Base-by-base conservation (phyloP, 2,113 vertebrate species). In the Cynocephalus volans region DNA sequence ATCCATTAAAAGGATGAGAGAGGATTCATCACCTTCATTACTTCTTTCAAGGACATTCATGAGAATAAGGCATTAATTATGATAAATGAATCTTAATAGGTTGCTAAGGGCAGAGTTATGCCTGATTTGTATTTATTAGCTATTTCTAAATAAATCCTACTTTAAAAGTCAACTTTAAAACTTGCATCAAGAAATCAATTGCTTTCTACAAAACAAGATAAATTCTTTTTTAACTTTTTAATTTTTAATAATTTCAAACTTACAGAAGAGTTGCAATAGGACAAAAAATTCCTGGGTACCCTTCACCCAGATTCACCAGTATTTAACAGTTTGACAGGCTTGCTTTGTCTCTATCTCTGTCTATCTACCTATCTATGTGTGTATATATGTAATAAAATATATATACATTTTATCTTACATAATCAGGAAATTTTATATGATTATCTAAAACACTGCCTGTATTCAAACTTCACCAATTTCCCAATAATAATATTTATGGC, bases 121-220 rank as follows among this genome's bases (percentile, higher is more conserved):
- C 15, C 31, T 76, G 24, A 95, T 62, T 85, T 64, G 70, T 36
- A 21, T 11, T 64, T 85, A 64, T 26, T 56, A 84, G 19, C 31
- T 17, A 95, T 95, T 84, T 85, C 76, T 85, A 88, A 93, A 79
- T 62, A 96, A 93, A 81, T 70, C 79, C 28, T 82, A 67, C 62
- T 81, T 76, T 41, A 93, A 93, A 84, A 93, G 41, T 45, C 84
- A 92, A 67, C 31, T 77, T 41, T 56, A 56, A 56, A 56, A 67
- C 64, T 67, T 83, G 33, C 45, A 91, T 91, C 6, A 84, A 84
- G 60, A 95, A 17, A 88, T 95, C 13, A 56, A 41, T 56, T 88
- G 12, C 31, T 93, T 90, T 96, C 26, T 87, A 62, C 9, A 90
- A 97, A 96, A 50, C 19, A 95, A 95, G 48, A 89, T 12, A 82